phyloP scores from a whole-genome alignment of 2,888 invertebrate species.

The Drosophila nr. perissopoda region DNA sequence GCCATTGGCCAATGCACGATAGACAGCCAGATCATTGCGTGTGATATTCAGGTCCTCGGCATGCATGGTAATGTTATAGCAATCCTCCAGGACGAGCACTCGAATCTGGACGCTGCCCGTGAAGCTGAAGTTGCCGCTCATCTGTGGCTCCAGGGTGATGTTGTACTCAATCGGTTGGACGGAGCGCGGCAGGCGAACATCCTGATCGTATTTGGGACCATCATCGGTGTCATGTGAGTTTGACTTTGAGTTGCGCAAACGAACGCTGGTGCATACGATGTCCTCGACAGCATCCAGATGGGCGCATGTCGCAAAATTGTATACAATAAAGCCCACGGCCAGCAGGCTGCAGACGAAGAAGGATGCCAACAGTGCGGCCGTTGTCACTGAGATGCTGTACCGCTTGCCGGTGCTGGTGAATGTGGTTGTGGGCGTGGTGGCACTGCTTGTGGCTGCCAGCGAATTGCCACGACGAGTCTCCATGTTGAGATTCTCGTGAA shows the following conservation, averaged over 20 bases:
- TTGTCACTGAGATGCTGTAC: constrained; percentile 88
- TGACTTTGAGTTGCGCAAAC: constrained; percentile 61
- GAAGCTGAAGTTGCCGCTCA: constrained; percentile 92
- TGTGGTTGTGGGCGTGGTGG: constrained; percentile 38
- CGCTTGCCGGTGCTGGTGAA: constrained; percentile 84
- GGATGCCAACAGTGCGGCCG: constrained; percentile 87
- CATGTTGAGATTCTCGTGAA: constrained; percentile 79
- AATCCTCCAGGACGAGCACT: constrained; percentile 87
- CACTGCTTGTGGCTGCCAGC: constrained; percentile 17
- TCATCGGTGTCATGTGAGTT: constrained; percentile 38
- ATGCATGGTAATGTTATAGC: constrained; percentile 90
- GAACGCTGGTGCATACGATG: constrained; percentile 77
- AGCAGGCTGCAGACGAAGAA: constrained; percentile 89
- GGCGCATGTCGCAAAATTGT: constrained; percentile 90
- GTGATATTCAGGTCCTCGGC: constrained; percentile 89
- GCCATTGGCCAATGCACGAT: constrained; percentile 46
- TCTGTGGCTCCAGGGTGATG: constrained; percentile 89
- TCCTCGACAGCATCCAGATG: constrained; percentile 82
- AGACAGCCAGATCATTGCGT: constrained; percentile 86
- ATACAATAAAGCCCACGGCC: constrained; percentile 90
- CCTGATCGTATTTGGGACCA: constrained; percentile 83
- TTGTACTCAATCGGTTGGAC: constrained; percentile 90
- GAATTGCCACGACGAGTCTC: constrained; percentile 57
- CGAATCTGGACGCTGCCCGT: constrained; percentile 89
- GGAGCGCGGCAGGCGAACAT: constrained; percentile 90